phyloP scores from a whole-genome alignment of 2,888 invertebrate genomes.

The Xylota segnis region DNA sequence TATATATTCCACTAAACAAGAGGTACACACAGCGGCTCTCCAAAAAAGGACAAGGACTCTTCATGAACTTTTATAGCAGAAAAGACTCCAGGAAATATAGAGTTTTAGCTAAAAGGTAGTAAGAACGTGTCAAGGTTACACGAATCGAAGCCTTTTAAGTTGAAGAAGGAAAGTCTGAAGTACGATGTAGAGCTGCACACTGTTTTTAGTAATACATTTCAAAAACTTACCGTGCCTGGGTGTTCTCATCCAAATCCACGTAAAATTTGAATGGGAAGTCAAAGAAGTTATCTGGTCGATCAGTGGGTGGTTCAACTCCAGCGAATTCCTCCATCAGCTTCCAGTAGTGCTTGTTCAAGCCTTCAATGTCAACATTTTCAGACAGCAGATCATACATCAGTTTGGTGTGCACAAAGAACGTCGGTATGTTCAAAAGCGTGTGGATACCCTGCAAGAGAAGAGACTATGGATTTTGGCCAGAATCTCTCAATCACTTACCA shows the following conservation, averaged over 20 bases:
- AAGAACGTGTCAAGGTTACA: too few relatives aligned
- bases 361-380: slow-evolving; percentile 86
- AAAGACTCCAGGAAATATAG: too few relatives aligned
- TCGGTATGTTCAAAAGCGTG: slow-evolving; percentile 90
- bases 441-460: slow-evolving; percentile 86
- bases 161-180: too few relatives aligned
- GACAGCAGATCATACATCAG: slow-evolving; percentile 90
- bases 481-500: slow-evolving; percentile 78
- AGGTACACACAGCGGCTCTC: too few relatives aligned
- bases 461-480: not conserved
- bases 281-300: slow-evolving; percentile 88
- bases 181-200: too few relatives aligned
- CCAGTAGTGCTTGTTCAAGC: slow-evolving; percentile 89
- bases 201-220: slow-evolving; percentile 80
- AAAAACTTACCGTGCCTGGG: slow-evolving; percentile 81
- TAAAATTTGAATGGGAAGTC: slow-evolving; percentile 92
- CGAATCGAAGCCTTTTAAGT: too few relatives aligned
- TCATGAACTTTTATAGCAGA: too few relatives aligned
- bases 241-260: slow-evolving; percentile 83
- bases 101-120: too few relatives aligned
- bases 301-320: slow-evolving; percentile 88
- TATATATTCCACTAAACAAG: too few relatives aligned
- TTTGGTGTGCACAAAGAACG: slow-evolving; percentile 89
- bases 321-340: slow-evolving; percentile 87
- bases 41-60: too few relatives aligned